Conservation (phyloP, 1,140 invertebrate species). For the Adelges cooleyi region DNA sequence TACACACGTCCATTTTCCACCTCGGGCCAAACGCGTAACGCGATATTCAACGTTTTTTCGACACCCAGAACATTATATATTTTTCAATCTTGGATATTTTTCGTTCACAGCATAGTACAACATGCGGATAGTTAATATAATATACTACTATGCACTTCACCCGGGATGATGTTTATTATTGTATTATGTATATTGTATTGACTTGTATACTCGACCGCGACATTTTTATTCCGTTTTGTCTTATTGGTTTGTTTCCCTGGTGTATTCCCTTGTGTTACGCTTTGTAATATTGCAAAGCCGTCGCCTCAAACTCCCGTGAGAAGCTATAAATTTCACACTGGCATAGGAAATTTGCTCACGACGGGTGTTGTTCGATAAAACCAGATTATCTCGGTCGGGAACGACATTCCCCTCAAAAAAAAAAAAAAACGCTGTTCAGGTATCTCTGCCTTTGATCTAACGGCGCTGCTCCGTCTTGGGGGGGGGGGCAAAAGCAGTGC, state of each 20-base stretch:
- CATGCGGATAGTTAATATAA: too few relatives aligned
- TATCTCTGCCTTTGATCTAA: too few relatives aligned
- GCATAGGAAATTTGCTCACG: constrained; percentile 12
- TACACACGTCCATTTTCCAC: neutral
- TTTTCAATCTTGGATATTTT: neutral
- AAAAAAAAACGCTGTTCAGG: too few relatives aligned
- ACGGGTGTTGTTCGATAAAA: constrained; percentile 13
- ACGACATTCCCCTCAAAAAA: too few relatives aligned
- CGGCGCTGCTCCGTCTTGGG: neutral
- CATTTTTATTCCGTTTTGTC: neutral
- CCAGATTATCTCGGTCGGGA: constrained; percentile 14
- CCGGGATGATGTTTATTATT: too few relatives aligned
- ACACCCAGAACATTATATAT: too few relatives aligned
- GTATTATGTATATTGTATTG: neutral
- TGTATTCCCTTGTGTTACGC: neutral
- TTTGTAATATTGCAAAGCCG: constrained; percentile 15
- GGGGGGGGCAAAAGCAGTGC: neutral
- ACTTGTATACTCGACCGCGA: neutral
- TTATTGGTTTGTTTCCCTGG: neutral
- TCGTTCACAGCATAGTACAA: neutral
- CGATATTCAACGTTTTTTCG: neutral
- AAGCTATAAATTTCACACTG: constrained; percentile 4
- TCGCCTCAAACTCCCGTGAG: constrained; percentile 18
- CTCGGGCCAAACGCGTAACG: neutral
- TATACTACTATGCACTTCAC: too few relatives aligned